Evolutionary conservation across 2,797 vertebrate genomes (phyloP).

Genomic region (Fistularia commersonii): DNA sequence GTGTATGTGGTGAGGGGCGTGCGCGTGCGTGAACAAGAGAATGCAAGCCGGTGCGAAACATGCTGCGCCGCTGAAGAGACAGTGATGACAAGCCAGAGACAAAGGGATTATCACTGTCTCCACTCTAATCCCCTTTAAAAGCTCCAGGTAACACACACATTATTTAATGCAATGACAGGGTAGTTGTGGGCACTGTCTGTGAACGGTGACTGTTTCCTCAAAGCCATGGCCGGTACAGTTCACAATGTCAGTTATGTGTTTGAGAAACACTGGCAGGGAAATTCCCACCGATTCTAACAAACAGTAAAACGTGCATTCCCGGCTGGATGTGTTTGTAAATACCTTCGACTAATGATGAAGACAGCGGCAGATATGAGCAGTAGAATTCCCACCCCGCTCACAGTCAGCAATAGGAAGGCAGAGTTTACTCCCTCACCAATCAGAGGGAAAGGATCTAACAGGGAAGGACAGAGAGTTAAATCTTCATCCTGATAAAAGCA

Average conservation of each 20-base stretch:
- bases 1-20: constrained; percentile 28
- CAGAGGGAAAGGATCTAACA: constrained; percentile 91
- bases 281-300: constrained; percentile 1
- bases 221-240: constrained; percentile 7
- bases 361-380: constrained; percentile 93
- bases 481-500: constrained; percentile 1
- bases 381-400: constrained; percentile 90
- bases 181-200: constrained; percentile 28
- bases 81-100: constrained; percentile 73
- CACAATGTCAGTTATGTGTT: no score
- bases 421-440: constrained; percentile 95
- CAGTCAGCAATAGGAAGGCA: constrained; percentile 91
- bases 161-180: constrained; percentile 45
- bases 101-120: constrained; percentile 77
- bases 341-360: constrained; percentile 98
- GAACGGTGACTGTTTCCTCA: constrained; percentile 18
- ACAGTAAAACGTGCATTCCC: constrained; percentile 14
- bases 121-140: constrained; percentile 69
- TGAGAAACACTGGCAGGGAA: constrained; percentile 25
- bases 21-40: constrained; percentile 10
- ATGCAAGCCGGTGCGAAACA: constrained; percentile 51
- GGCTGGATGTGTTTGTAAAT: constrained; percentile 38
- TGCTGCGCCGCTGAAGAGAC: constrained; percentile 48
- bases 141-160: constrained; percentile 60
- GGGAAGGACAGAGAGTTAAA: constrained; percentile 3